Base-by-base conservation (phyloP, 1,140 invertebrate genomes). In the Drosophila asahinai region DNA sequence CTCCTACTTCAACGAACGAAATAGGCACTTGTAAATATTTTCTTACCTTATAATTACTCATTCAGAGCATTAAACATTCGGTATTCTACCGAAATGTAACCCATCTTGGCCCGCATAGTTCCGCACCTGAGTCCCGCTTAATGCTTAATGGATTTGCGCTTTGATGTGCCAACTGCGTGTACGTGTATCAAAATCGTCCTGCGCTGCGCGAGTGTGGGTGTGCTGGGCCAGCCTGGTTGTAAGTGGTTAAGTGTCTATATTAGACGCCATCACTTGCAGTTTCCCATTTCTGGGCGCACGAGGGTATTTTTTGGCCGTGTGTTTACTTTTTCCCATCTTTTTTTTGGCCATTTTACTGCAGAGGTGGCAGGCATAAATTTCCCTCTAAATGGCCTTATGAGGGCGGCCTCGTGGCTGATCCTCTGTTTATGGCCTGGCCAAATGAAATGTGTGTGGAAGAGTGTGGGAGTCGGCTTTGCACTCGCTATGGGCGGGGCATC, bases 111-210 rank as follows among this genome's bases (percentile, higher is more conserved):
- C 67, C 67, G 22, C 73, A 67, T 80, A 77, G 68, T 80, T 67
- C 43, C 48, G 38, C 57, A 68, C 83, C 74, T 79, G 64, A 45
- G 25, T 64, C 63, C 45, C 49, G 71, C 65, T 68, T 89, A 76
- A 84, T 89, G 78, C 81, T 47, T 90, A 89, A 90, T 89, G 86
- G 86, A 89, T 89, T 90, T 89, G 86, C 70, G 81, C 84, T 90
- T 89, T 89, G 84, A 89, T 89, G 84, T 90, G 86, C 81, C 77
- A 86, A 79, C 78, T 71, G 52, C 58, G 36, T 65, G 43, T 65
- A 63, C 61, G 71, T 65, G 68, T 45, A 74, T 73, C 71, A 73
- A 73, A 74, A 74, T 73, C 71, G 71, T 61, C n/a, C 52, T 59
- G 52, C 3, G 36, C 7, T 15, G 6, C 30, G 15, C 30, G 9